Evolutionary conservation across 2,888 invertebrate genomes (phyloP).

Genomic region (Lasioglossum oenotherae): DNA sequence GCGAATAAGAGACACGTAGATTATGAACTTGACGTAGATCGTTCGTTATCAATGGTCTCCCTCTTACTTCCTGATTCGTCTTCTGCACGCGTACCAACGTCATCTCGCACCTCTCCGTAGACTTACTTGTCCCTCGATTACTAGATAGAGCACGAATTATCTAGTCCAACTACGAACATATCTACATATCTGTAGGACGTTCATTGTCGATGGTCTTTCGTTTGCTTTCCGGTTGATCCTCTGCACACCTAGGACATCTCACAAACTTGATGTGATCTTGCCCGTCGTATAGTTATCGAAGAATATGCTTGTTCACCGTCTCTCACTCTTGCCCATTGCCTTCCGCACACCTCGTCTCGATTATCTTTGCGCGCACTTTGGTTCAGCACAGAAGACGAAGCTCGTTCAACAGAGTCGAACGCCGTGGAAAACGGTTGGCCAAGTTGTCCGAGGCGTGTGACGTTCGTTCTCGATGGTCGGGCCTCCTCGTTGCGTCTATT

Average conservation of each 20-base stretch:
- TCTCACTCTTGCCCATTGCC: neutral
- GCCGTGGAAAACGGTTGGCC: neutral
- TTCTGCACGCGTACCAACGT: neutral
- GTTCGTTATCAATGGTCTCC: neutral
- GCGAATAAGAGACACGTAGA: neutral
- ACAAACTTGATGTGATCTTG: neutral
- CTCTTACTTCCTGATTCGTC: neutral
- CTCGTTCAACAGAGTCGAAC: neutral
- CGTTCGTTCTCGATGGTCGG: conserved; percentile 64
- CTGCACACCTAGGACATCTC: neutral
- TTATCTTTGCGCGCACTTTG: neutral
- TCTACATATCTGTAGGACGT: neutral
- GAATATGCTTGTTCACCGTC: neutral
- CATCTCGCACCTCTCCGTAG: neutral
- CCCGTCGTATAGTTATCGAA: too few relatives aligned
- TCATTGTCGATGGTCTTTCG: too few relatives aligned
- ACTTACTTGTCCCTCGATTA: neutral
- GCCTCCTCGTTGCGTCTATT: conserved; percentile 80
- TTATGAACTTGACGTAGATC: neutral
- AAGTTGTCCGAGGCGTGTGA: neutral
- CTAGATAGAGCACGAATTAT: too few relatives aligned
- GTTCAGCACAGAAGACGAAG: neutral
- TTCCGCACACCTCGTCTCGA: neutral
- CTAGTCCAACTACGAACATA: too few relatives aligned
- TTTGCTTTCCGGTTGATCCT: neutral